These are phyloP conservation scores for Benitochromis conjunctus DNA, from an alignment of 2,113 vertebrate genomes.

Conservation along the genomic window DNA sequence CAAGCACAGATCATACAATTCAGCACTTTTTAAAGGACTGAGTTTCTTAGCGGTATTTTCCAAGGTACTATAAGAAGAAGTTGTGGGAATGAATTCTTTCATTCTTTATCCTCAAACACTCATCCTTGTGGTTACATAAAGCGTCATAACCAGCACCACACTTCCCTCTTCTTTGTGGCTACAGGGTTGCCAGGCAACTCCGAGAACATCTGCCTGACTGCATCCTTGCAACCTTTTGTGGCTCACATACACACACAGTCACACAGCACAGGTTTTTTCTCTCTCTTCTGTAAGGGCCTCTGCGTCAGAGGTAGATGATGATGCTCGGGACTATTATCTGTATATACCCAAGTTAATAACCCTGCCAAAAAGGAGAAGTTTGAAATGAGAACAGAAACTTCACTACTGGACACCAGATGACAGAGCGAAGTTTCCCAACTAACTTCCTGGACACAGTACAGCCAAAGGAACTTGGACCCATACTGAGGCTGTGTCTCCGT, in stretches of 20 bases:
- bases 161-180: conserved; percentile 39
- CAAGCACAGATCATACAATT: background rate
- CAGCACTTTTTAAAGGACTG: background rate
- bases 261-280: background rate
- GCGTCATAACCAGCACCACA: conserved; percentile 24
- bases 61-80: background rate
- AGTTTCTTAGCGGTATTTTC: background rate
- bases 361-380: conserved; percentile 31
- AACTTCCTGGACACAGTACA: conserved; percentile 28
- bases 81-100: background rate
- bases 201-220: conserved; percentile 21
- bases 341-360: background rate
- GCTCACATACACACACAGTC: background rate
- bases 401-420: conserved; percentile 30
- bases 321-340: background rate
- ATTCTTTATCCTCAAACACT: background rate
- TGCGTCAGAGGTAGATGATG: background rate
- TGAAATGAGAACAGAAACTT: conserved; percentile 59
- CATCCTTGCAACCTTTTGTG: conserved; percentile 19
- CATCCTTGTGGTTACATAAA: conserved; percentile 24
- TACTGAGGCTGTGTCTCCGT: background rate
- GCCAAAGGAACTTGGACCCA: background rate
- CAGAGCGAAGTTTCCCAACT: conserved; percentile 34
- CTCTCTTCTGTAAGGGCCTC: background rate
- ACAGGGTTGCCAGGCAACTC: conserved; percentile 69